A percentile compares a stretch with the other conserved stretches of the same genome.
phyloP scores from a whole-genome alignment of 2,888 invertebrate species.

The Agrochola macilenta region DNA sequence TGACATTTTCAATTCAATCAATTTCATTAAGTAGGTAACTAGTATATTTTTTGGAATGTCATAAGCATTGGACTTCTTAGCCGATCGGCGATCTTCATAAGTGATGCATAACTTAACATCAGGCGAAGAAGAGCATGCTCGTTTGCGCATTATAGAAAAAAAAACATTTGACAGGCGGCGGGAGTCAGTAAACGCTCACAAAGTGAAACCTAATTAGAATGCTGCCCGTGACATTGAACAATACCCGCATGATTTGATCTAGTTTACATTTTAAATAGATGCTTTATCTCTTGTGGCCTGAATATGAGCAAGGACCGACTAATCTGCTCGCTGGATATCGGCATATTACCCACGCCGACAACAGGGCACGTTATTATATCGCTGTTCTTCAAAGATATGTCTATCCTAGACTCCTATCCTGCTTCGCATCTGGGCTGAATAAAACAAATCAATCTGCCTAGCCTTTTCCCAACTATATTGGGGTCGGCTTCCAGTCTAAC shows the following conservation, averaged over 20 bases:
- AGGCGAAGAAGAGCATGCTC: neutral
- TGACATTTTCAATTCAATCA: too few species aligned
- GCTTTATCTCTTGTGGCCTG: slow-evolving; percentile 31
- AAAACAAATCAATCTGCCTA: too few species aligned
- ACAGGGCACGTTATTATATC: neutral
- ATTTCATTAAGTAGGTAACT: too few species aligned
- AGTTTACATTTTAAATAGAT: slow-evolving; percentile 24
- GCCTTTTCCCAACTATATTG: too few species aligned
- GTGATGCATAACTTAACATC: neutral
- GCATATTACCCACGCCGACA: neutral
- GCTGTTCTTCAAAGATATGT: neutral
- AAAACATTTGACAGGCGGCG: too few species aligned
- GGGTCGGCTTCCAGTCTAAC: too few species aligned
- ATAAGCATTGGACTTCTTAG: neutral
- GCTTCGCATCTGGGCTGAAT: neutral
- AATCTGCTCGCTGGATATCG: neutral
- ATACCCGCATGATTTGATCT: slow-evolving; percentile 43
- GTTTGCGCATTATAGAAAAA: neutral
- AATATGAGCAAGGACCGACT: neutral
- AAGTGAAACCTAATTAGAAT: neutral
- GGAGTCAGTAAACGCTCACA: neutral
- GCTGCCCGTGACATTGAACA: slow-evolving; percentile 27
- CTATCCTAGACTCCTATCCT: neutral
- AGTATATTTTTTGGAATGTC: neutral
- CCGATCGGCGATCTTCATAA: neutral